Base-by-base conservation (phyloP, 30 jellyfish, hydroid and myxozoan genomes). In the Aurelia sp. region DNA sequence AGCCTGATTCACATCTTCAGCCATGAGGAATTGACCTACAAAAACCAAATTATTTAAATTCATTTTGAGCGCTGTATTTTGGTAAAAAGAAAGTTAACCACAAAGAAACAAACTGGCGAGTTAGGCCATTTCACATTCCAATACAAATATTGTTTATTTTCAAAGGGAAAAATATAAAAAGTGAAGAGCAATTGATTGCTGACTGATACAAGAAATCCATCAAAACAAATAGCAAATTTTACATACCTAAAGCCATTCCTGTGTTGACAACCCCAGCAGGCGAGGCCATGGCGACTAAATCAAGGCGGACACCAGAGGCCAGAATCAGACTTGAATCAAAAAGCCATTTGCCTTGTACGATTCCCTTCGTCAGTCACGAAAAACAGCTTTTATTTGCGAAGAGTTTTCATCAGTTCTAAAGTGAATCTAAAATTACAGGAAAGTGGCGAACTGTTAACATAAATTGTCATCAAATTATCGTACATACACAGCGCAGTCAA, bases 21-120 rank as follows among this genome's bases (percentile, higher is more conserved):
- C 87, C 84, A 87, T 53, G 60, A 92, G 88, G 55, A 92, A 92
- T 62, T 86, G 98, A 40, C 98, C 98, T 92, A 65, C 16, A 10
- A 44, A 40, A 44, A 44, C 55, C 55, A 44, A 44, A 7, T 6
- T 7, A 44, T 44, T 7, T 44, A 44, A 5, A 44, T 44, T 44
- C 55, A 44, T 7, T 44, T 44, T 44, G 16, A 44, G 9, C 16
- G 10, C 55, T 44, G 55, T 44, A 16, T 44, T 44, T 44, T 31
- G 65, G 48, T n/a, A 6, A 19, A n/a, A 40, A 6, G 55, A 33
- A 23, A 71, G n/a, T 13, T 68, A 12, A 21, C 50, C n/a, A 18
- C 31, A n/a, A 19, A 61, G 31, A 22, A n/a, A 22, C 23, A 61
- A 13, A 3, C 16, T 61, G 23, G 20, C 68, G 55, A 47, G 67